Percentiles rank a stretch among this genome's conserved stretches.
Evolutionary conservation across 2,113 vertebrate genomes (phyloP).

Genomic region (Cynocephalus volans): DNA sequence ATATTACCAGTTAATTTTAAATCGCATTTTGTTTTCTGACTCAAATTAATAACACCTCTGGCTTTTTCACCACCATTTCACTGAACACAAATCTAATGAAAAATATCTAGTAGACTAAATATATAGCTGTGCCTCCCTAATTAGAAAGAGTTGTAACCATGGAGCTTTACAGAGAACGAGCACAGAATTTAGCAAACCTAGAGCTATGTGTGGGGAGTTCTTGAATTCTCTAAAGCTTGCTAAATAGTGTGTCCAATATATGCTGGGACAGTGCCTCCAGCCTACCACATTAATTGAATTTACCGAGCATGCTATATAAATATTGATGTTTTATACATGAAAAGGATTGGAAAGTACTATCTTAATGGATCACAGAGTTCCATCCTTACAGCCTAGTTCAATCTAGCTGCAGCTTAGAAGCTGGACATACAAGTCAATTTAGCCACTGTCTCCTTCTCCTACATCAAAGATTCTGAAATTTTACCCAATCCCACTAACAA

Average conservation of each 20-base stretch:
- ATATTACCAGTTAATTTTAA: conserved; percentile 31
- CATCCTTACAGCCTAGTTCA: neutral
- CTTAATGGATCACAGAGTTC: neutral
- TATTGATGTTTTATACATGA: neutral
- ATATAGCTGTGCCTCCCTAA: neutral
- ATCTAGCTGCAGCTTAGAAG: neutral
- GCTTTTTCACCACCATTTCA: conserved; percentile 16
- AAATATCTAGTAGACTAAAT: conserved; percentile 22
- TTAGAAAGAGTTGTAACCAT: neutral
- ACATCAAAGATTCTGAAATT: conserved; percentile 38
- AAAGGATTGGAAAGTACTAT: conserved; percentile 33
- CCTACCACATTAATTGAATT: neutral
- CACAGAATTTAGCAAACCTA: conserved; percentile 37
- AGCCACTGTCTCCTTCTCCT: neutral
- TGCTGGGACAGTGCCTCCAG: neutral
- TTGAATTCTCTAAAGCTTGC: neutral
- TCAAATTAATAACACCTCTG: neutral
- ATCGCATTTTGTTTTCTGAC: conserved; percentile 23
- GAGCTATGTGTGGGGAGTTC: neutral
- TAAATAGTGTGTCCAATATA: neutral
- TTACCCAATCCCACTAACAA: neutral
- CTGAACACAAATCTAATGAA: neutral
- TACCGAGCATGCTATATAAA: neutral
- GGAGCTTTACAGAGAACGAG: neutral
- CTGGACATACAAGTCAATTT: conserved; percentile 17